Conservation (phyloP, 2,797 vertebrate species). For the Takifugu rubripes region DNA sequence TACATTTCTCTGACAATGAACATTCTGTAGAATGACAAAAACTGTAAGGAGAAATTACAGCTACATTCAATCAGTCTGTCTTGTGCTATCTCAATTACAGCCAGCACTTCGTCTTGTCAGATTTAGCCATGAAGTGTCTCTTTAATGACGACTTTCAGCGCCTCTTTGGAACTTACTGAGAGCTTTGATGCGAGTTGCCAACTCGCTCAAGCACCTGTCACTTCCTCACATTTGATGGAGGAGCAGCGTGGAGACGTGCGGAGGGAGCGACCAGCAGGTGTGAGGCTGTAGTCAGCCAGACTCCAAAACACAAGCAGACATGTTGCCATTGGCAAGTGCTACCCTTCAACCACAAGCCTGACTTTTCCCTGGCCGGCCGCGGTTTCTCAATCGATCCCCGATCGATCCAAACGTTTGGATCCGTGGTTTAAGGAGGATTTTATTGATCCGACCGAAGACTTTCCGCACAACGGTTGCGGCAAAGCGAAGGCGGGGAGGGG, state of each 20-base stretch:
- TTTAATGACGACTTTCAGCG: conserved; percentile 71
- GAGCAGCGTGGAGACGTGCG: conserved; percentile 33
- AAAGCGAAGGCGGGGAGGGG: conserved; percentile 26
- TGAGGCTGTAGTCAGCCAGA: conserved; percentile 50
- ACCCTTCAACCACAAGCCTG: conserved; percentile 44
- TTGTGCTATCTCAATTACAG: conserved; percentile 59
- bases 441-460: conserved; percentile 56
- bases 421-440: conserved; percentile 69
- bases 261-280: conserved; percentile 53
- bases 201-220: conserved; percentile 73
- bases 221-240: conserved; percentile 54
- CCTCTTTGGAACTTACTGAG: conserved; percentile 63
- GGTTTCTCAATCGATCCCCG: not conserved
- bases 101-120: conserved; percentile 64
- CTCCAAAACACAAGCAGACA: conserved; percentile 32
- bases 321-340: conserved; percentile 42
- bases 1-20: conserved; percentile 50
- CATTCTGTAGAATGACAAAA: conserved; percentile 45
- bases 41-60: conserved; percentile 40
- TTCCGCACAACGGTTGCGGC: no score
- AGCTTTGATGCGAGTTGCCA: conserved; percentile 72
- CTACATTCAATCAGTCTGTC: conserved; percentile 51
- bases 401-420: conserved; percentile 28
- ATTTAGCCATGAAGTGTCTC: conserved; percentile 62
- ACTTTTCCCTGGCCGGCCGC: conserved; percentile 12